Evolutionary conservation across 2,888 invertebrate genomes (phyloP).

Genomic region (Tetrapedia diversipes): DNA sequence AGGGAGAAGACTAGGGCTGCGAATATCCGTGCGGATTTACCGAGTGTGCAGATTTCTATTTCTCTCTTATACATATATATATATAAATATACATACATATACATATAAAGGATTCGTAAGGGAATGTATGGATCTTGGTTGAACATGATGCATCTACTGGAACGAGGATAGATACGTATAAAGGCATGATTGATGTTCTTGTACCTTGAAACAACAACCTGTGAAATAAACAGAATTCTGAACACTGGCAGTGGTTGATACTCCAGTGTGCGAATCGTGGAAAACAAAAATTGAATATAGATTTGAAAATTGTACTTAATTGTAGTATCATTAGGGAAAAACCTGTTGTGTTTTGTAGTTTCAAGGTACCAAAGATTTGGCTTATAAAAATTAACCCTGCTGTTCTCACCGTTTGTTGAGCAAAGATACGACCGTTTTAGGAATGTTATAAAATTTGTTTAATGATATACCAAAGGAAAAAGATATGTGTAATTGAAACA

Average conservation of each 20-base stretch:
- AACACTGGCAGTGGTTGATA: not conserved
- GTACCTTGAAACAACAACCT: conserved; percentile 25
- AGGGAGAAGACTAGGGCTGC: conserved; percentile 46
- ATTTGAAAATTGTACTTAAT: not conserved
- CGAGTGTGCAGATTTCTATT: conserved; percentile 16
- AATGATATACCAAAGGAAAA: too few relatives aligned
- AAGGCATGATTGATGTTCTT: not conserved
- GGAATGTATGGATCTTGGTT: conserved; percentile 8
- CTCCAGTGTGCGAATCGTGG: not conserved
- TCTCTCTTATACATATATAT: not conserved
- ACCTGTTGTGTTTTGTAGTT: not conserved
- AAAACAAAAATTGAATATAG: too few relatives aligned
- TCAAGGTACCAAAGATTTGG: conserved; percentile 3
- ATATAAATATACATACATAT: too few relatives aligned
- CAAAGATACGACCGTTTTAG: too few relatives aligned
- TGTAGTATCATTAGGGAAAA: too few relatives aligned
- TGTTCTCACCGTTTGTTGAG: too few relatives aligned
- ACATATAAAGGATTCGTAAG: not conserved
- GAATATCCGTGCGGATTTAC: conserved; percentile 47
- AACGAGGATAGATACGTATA: not conserved
- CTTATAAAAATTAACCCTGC: not conserved
- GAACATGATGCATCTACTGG: not conserved
- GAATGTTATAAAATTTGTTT: too few relatives aligned
- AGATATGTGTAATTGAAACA: too few relatives aligned
- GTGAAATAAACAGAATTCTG: not conserved